These are phyloP conservation scores for Pheosia gnoma DNA, from an alignment of 2,888 invertebrate species.

Conservation along the genomic window DNA sequence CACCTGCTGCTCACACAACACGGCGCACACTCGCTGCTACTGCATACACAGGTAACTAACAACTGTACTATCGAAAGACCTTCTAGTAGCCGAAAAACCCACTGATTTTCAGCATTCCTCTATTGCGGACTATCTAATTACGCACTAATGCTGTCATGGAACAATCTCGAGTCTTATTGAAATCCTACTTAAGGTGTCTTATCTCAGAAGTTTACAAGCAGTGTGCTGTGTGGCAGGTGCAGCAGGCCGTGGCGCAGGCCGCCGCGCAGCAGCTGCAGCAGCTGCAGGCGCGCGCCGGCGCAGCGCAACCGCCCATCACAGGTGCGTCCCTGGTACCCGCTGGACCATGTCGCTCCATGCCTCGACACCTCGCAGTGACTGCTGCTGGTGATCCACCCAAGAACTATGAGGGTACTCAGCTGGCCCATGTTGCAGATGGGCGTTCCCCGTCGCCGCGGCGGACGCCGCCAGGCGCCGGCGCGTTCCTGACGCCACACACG, in stretches of 20 bases:
- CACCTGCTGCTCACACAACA: constrained; percentile 75
- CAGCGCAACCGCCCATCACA: constrained; percentile 38
- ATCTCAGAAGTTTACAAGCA: background rate
- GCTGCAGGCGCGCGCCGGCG: constrained; percentile 84
- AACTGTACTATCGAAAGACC: background rate
- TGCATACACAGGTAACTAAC: constrained; percentile 71
- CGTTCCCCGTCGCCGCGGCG: constrained; percentile 81
- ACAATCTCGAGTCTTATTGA: too few species aligned
- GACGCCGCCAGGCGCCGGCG: constrained; percentile 86
- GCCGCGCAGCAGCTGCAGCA: constrained; percentile 93
- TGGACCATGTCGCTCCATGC: background rate
- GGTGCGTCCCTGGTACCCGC: constrained; percentile 28
- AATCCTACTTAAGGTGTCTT: background rate
- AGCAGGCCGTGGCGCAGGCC: constrained; percentile 93
- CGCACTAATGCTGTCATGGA: too few species aligned
- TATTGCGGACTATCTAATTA: too few species aligned
- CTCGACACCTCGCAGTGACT: background rate
- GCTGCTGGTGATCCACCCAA: constrained; percentile 10
- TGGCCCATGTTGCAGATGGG: constrained; percentile 51
- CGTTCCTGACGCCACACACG: constrained; percentile 90
- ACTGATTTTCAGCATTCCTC: too few species aligned
- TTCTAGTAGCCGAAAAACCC: too few species aligned
- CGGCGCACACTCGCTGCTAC: constrained; percentile 75
- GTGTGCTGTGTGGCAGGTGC: constrained; percentile 80
- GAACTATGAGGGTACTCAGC: constrained; percentile 18